Evolutionary conservation across 2,888 invertebrate genomes (phyloP), one percentile per base, ranked within the genome.

Genomic region (Agonum fuliginosum): DNA sequence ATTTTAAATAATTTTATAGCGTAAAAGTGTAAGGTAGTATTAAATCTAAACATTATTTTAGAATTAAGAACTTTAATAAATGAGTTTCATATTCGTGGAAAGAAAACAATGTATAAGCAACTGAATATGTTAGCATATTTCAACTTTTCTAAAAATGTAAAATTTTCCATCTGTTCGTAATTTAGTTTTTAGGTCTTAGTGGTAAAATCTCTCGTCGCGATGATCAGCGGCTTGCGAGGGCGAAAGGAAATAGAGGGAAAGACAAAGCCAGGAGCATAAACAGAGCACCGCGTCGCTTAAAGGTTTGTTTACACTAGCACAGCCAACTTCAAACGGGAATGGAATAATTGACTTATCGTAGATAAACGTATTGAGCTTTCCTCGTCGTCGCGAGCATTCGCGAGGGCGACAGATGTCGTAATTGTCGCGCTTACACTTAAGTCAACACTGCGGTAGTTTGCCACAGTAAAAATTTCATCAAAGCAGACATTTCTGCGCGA

Each of bases 271-370:
- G 48, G 19, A 54, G 72, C 54, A 58, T 43, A 72, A 30, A 54
- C 46, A 30, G 58, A 14, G 41, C 34, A 8, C 58, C 12, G 72
- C 54, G 37, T 22, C 54, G 72, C 46, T 46, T 75, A 67, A 62
- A 62, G 75, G 75, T 65, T 67, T 75, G 67, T 75, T 67, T 67
- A 48, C 67, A 75, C 67, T 65, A 27, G 14, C 75, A 46, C 58
- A 58, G 51, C 19, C 46, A 22, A 67, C 67, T 75, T 65, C 51
- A 75, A 75, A 75, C 51, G 37, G 37, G 51, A 67, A 75, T 75
- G 67, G 48, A 48, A 75, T 75, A 75, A 75, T 75, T 75, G 75
- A 75, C 75, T 75, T 75, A 75, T 75, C 67, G 51, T 34, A 67
- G 73, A 62, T 73, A 73, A 67, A 75, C 67, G 46, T 51, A 75